A percentile compares a stretch with the other conserved stretches of the same genome.
Evolutionary conservation across 2,113 vertebrate genomes (phyloP).

Genomic region (Rhinopomastus cyanomelas): DNA sequence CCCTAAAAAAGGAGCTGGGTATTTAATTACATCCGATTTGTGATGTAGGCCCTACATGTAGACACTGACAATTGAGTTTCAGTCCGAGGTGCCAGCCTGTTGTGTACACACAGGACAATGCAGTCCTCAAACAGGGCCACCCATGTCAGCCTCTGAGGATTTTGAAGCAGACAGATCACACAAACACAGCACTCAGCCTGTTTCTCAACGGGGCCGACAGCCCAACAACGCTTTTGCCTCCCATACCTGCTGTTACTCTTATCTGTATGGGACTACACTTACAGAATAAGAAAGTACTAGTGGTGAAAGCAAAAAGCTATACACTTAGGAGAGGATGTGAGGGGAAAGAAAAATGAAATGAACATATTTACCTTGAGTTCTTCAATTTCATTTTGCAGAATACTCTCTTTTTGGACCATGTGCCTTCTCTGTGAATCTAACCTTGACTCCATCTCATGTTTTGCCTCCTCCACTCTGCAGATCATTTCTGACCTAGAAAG

Average conservation of each 20-base stretch:
- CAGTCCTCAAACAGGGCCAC: not conserved
- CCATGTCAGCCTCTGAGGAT: not conserved
- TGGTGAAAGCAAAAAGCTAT: not conserved
- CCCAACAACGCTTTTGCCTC: not conserved
- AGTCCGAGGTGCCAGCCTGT: not conserved
- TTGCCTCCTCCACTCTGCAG: constrained; percentile 87
- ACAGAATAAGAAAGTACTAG: not conserved
- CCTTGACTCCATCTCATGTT: constrained; percentile 88
- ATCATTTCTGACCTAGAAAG: constrained; percentile 83
- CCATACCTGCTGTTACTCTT: not conserved
- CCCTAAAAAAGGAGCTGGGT: not conserved
- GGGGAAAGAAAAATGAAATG: fast-evolving
- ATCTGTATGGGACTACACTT: not conserved
- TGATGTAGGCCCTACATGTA: not conserved
- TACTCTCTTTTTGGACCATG: constrained; percentile 90
- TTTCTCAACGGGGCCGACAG: not conserved
- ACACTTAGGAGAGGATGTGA: not conserved
- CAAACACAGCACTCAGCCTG: not conserved
- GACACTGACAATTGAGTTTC: not conserved
- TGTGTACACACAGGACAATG: fast-evolving
- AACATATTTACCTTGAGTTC: constrained; percentile 82
- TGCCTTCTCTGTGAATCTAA: constrained; percentile 90
- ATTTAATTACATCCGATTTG: not conserved
- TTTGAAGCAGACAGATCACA: not conserved
- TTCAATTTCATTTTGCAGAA: constrained; percentile 86